Percentiles rank a stretch among this genome's conserved stretches.
These are phyloP conservation scores for Heliothis peltigera DNA, from an alignment of 2,888 invertebrate genomes.

Conservation along the genomic window DNA sequence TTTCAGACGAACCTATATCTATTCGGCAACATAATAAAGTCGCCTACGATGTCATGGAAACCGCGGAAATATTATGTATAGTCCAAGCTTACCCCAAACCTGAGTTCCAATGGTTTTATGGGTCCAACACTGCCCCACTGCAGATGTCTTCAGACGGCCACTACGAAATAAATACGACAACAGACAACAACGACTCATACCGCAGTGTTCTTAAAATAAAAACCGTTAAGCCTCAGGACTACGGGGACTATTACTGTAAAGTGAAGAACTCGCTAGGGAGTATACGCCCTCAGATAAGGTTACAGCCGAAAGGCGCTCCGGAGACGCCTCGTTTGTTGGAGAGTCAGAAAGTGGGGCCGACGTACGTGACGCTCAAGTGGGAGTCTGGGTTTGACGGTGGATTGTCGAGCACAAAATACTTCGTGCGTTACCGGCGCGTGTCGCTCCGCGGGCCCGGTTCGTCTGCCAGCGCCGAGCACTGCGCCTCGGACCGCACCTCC, in stretches of 20 bases:
- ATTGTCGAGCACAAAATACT: constrained; percentile 95
- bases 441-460: constrained; percentile 89
- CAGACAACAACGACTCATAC: constrained; percentile 96
- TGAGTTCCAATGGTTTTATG: constrained; percentile 97
- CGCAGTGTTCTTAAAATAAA: constrained; percentile 93
- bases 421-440: constrained; percentile 94
- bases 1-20: constrained; percentile 95
- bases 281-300: constrained; percentile 93
- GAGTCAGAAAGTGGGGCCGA: constrained; percentile 93
- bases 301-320: constrained; percentile 96
- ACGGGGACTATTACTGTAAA: constrained; percentile 97
- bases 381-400: constrained; percentile 98
- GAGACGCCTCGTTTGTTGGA: constrained; percentile 94
- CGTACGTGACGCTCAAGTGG: constrained; percentile 95
- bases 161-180: constrained; percentile 95
- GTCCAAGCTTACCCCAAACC: constrained; percentile 98
- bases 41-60: constrained; percentile 95
- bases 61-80: constrained; percentile 96
- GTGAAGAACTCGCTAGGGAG: constrained; percentile 95
- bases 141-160: constrained; percentile 95
- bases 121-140: constrained; percentile 93
- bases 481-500: constrained; percentile 76
- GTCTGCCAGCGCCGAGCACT: constrained; percentile 77
- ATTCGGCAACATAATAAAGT: constrained; percentile 96
- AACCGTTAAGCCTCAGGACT: constrained; percentile 94